These are phyloP conservation scores for Tortrix viridana DNA, from an alignment of 2,888 invertebrate species.

Conservation along the genomic window DNA sequence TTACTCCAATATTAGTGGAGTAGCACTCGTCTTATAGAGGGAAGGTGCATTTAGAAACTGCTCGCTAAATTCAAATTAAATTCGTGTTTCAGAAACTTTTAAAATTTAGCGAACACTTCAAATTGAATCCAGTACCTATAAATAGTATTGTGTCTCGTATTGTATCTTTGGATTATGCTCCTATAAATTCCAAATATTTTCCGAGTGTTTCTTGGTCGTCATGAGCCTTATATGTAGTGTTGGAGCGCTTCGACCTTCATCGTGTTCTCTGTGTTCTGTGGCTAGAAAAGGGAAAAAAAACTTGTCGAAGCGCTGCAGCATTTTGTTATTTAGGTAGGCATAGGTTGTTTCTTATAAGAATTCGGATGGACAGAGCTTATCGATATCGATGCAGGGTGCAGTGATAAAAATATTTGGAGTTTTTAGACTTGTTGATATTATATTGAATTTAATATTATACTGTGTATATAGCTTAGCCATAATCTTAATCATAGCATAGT, in stretches of 20 bases:
- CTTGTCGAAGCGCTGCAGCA: too few relatives aligned
- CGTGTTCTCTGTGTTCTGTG: background rate
- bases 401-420: constrained; percentile 39
- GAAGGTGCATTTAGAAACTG: too few relatives aligned
- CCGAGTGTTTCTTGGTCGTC: background rate
- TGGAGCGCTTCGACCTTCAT: background rate
- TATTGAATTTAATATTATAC: constrained; percentile 64
- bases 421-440: constrained; percentile 63
- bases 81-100: too few relatives aligned
- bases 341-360: background rate
- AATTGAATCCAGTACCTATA: too few relatives aligned
- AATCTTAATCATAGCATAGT: too few relatives aligned
- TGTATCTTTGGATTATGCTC: constrained; percentile 2
- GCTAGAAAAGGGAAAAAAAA: background rate
- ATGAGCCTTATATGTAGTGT: constrained; percentile 1
- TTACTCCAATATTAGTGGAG: constrained; percentile 10
- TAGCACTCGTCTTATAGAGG: background rate
- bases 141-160: too few relatives aligned
- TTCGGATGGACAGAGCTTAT: constrained; percentile 48
- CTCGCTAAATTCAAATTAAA: too few relatives aligned
- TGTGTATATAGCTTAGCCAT: constrained; percentile 63
- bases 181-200: constrained; percentile 37
- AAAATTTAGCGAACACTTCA: too few relatives aligned
- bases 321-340: background rate
- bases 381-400: constrained; percentile 50